Evolutionary conservation across 2,888 invertebrate species (phyloP).

Genomic region (Ennomos erosarius): DNA sequence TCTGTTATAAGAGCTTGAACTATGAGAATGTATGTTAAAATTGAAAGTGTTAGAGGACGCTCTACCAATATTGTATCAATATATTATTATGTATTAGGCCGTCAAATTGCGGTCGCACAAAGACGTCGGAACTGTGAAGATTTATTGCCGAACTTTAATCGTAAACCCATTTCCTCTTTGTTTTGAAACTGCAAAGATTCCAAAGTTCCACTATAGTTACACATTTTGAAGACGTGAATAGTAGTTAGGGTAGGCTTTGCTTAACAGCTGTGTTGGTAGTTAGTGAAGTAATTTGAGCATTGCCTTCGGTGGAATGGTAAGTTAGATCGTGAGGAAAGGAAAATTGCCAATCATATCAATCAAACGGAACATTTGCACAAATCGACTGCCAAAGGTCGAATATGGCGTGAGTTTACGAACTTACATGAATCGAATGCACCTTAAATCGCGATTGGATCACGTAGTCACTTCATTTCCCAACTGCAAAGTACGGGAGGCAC

Average conservation of each 20-base stretch:
- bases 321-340: conserved; percentile 37
- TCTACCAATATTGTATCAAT: conserved; percentile 70
- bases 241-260: conserved; percentile 22
- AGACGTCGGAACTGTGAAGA: conserved; percentile 62
- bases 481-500: conserved; percentile 59
- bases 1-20: conserved; percentile 10
- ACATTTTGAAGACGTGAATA: conserved; percentile 22
- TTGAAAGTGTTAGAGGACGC: conserved; percentile 16
- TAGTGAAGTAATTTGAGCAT: conserved; percentile 17
- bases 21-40: conserved; percentile 13
- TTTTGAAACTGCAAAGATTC: conserved; percentile 43
- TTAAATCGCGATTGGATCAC: conserved; percentile 84
- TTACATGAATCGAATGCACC: conserved; percentile 75
- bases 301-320: conserved; percentile 23
- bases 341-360: conserved; percentile 34
- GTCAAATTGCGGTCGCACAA: conserved; percentile 68
- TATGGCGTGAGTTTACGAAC: conserved; percentile 59
- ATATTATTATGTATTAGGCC: conserved; percentile 59
- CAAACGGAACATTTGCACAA: conserved; percentile 29
- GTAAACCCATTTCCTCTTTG: conserved; percentile 56
- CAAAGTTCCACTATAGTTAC: conserved; percentile 33
- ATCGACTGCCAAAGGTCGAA: conserved; percentile 42
- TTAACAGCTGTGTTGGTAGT: conserved; percentile 24
- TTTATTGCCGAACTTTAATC: conserved; percentile 74
- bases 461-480: conserved; percentile 81